These are phyloP conservation scores for Acanthaster planci DNA, from an alignment of 35 echinoderm and acorn worm species.

Conservation along the genomic window DNA sequence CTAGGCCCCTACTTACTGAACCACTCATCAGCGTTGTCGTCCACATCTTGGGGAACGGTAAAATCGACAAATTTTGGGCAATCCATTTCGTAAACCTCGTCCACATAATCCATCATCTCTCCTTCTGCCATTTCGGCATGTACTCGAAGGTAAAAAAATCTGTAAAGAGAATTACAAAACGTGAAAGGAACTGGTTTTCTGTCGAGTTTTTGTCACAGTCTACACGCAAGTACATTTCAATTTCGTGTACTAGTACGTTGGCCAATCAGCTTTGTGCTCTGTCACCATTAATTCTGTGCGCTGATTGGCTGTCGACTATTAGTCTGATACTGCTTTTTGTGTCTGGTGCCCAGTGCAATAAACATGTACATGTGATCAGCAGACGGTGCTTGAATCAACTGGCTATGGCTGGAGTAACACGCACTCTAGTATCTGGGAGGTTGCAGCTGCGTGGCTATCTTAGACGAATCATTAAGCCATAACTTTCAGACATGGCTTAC, in stretches of 20 bases:
- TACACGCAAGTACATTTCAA: background rate
- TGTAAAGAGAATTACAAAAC: background rate
- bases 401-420: too few relatives aligned
- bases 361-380: too few relatives aligned
- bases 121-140: background rate
- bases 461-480: too few relatives aligned
- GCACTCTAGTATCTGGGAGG: too few relatives aligned
- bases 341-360: too few relatives aligned
- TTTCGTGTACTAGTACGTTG: constrained; percentile 5
- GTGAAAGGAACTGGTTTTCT: background rate
- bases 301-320: background rate
- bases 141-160: background rate
- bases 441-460: too few relatives aligned
- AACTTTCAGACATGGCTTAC: too few relatives aligned
- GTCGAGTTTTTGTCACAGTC: background rate
- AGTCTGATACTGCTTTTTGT: too few relatives aligned
- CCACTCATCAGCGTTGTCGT: constrained; percentile 60
- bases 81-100: constrained; percentile 54
- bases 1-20: constrained; percentile 65
- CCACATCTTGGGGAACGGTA: constrained; percentile 30
- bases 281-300: background rate
- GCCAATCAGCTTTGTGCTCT: constrained; percentile 18
- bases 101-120: constrained; percentile 11
- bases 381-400: too few relatives aligned
- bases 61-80: constrained; percentile 73